Conservation (phyloP, 1,140 invertebrate genomes). For the Coenobita brevimanus region DNA sequence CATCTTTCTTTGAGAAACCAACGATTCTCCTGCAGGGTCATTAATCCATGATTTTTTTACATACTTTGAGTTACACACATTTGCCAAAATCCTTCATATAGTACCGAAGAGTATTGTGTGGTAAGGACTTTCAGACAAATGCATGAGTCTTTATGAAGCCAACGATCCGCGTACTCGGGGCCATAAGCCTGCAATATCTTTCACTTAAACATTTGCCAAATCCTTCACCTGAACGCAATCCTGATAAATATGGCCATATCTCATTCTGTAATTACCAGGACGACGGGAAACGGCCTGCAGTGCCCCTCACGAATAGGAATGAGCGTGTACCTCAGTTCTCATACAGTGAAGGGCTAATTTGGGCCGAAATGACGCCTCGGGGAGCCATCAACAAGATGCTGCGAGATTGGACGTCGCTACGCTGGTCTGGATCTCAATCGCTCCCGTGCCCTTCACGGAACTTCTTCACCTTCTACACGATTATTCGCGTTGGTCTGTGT, state of each 20-base stretch:
- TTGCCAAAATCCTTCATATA: no score
- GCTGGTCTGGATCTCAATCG: not conserved
- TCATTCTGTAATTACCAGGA: conserved; percentile 21
- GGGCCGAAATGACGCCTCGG: conserved; percentile 12
- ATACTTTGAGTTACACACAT: no score
- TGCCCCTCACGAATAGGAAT: conserved; percentile 30
- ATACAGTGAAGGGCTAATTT: conserved; percentile 19
- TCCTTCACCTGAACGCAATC: not conserved
- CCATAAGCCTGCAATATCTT: not conserved
- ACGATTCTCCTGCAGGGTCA: no score
- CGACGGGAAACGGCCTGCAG: not conserved
- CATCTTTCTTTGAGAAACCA: no score
- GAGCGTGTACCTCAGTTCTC: conserved; percentile 26
- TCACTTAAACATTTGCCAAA: not conserved
- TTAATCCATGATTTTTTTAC: no score
- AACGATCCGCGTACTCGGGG: not conserved
- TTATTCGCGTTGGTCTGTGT: no score
- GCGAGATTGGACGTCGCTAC: conserved; percentile 21
- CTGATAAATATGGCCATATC: conserved; percentile 5
- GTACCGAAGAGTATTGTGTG: no score
- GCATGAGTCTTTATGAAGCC: not conserved
- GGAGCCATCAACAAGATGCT: conserved; percentile 21
- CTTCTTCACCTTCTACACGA: no score
- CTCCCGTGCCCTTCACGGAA: no score
- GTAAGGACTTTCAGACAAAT: no score